Conservation (phyloP, 2,888 invertebrate species). For the Siphonodentalium dalli region DNA sequence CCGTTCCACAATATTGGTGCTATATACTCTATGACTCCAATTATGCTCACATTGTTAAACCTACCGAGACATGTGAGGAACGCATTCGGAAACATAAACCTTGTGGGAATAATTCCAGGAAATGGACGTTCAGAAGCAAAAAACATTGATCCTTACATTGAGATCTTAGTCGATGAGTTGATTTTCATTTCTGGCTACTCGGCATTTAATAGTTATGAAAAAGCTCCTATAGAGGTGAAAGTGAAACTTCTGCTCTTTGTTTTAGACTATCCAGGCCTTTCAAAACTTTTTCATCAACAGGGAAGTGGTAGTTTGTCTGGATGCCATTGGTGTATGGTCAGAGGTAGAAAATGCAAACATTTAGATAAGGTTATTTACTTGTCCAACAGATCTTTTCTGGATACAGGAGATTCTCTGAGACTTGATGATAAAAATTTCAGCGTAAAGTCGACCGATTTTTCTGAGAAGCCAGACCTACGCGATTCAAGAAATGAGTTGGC, state of each 20-base stretch:
- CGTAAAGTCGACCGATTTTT: not conserved
- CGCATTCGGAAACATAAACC: slow-evolving; percentile 4
- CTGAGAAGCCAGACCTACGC: not conserved
- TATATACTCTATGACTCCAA: slow-evolving; percentile 16
- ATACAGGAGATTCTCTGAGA: not conserved
- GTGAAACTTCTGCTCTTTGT: slow-evolving; percentile 3
- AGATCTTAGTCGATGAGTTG: slow-evolving; percentile 11
- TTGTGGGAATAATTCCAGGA: slow-evolving; percentile 10
- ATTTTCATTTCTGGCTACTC: slow-evolving; percentile 1
- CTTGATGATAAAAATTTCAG: not conserved
- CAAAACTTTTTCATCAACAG: slow-evolving; percentile 4
- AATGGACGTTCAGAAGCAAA: not conserved
- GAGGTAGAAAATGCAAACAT: not conserved
- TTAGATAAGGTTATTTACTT: slow-evolving; percentile 6
- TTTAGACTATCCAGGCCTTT: slow-evolving; percentile 3
- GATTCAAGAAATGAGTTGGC: not conserved
- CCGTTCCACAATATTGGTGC: slow-evolving; percentile 14
- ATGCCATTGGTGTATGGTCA: slow-evolving; percentile 2
- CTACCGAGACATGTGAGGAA: slow-evolving; percentile 11
- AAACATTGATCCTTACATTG: not conserved
- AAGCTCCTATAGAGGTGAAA: slow-evolving; percentile 7
- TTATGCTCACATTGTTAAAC: slow-evolving; percentile 13
- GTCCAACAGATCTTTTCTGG: not conserved
- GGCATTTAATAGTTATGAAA: not conserved
- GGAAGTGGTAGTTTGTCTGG: slow-evolving; percentile 6